phyloP scores from a whole-genome alignment of 2,113 vertebrate genomes.

The crab-eating macaque (Macaca fascicularis) region T2T-MFA8v1.1 NC_088375.1:51656501-51657000 shows the following conservation, averaged over 20 bases:
- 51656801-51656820: neutral
- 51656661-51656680: neutral
- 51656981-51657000: neutral
- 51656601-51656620: neutral
- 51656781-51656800: neutral
- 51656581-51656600: neutral
- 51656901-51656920: neutral
- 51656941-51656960: neutral
- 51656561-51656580: accelerated
- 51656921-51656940: neutral
- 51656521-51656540: neutral
- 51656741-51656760: neutral
- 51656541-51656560: neutral
- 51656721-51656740: neutral
- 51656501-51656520: neutral
- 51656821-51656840: too few species aligned
- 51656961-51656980: neutral
- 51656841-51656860: neutral
- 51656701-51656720: neutral
- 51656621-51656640: accelerated
- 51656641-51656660: neutral
- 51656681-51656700: neutral
- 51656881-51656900: neutral
- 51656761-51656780: neutral
- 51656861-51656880: neutral